phyloP scores from a whole-genome alignment of 2,888 invertebrate species.

The Sceliomorpha sp. region DNA sequence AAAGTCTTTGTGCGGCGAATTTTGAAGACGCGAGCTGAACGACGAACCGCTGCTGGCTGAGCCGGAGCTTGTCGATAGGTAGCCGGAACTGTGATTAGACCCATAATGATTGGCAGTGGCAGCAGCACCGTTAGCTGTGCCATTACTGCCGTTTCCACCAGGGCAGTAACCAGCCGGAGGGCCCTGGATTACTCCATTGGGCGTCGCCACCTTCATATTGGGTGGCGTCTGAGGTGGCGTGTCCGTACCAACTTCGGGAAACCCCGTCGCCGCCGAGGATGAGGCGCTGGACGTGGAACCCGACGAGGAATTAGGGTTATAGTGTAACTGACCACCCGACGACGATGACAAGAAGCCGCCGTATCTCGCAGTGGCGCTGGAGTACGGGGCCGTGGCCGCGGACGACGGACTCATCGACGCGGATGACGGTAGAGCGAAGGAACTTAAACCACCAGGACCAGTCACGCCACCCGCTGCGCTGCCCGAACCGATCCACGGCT shows the following conservation, averaged over 20 bases:
- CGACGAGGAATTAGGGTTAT: conserved; percentile 76
- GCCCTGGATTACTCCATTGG: conserved; percentile 79
- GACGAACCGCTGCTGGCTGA: conserved; percentile 81
- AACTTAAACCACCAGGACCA: conserved; percentile 62
- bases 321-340: conserved; percentile 75
- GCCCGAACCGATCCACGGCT: conserved; percentile 77
- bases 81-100: conserved; percentile 78
- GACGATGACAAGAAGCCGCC: conserved; percentile 79
- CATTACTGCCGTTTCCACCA: conserved; percentile 82
- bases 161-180: conserved; percentile 86
- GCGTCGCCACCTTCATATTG: conserved; percentile 93
- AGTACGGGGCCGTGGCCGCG: conserved; percentile 79
- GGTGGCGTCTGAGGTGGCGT: conserved; percentile 97
- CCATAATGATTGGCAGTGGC: conserved; percentile 70
- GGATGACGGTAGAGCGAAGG: conserved; percentile 75
- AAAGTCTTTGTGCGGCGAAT: conserved; percentile 79
- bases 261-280: conserved; percentile 87
- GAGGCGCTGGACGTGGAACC: conserved; percentile 81
- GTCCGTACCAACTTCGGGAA: conserved; percentile 92
- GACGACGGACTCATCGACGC: conserved; percentile 79
- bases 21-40: conserved; percentile 81
- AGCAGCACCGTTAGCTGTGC: conserved; percentile 51
- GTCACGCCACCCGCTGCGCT: conserved; percentile 56
- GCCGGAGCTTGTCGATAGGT: conserved; percentile 81
- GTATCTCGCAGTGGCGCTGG: conserved; percentile 78